Base-by-base conservation (phyloP, 1,140 invertebrate species). In the Anthonomus grandis region DNA sequence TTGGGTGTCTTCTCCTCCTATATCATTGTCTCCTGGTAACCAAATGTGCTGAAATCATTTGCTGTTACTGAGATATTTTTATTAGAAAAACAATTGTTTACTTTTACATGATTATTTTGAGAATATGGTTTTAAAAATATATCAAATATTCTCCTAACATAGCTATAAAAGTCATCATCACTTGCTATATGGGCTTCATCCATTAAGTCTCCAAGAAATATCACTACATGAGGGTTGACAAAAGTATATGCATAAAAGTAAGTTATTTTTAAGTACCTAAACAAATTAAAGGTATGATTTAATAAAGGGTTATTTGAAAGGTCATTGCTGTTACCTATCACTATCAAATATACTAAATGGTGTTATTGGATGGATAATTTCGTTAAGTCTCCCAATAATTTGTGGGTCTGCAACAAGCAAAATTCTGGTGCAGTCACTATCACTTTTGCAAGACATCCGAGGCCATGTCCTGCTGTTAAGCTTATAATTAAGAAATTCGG, bases 21-120 rank as follows among this genome's bases (percentile, higher is more conserved):
- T 92, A 70, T 97, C 93, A 78, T 97, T 97, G 71, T 97, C 94
- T 15, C 94, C 94, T 27, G 93, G 90, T 56, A 96, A 73, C 77
- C 87, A 93, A 51, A 96, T 81, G 74, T 84, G 84, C 91, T 91
- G 69, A 38, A 80, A 79, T 15, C 13, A 15, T 18, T 18, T 8
- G 8, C 8, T 17, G 15, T 23, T 25, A 25, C 21, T 44, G 8
- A 44, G 23, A 44, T 6, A 44, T 8, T 6, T 12, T 9, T 5
- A 17, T 12, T 5, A 12, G n/a, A n/a, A n/a, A n/a, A n/a, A n/a
- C n/a, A n/a, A n/a, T n/a, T n/a, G 49, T 25, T 46, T 59, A 62
- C 60, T 34, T 59, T 58, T 12, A 60, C 56, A 27, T 22, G 6
- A 12, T 51, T 10, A 42, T 37, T 41, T 8, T 5, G 71, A 47